A percentile compares a stretch with the other conserved stretches of the same genome.
These are phyloP conservation scores for Biston stratarius DNA, from an alignment of 2,888 invertebrate genomes.

Conservation along the genomic window DNA sequence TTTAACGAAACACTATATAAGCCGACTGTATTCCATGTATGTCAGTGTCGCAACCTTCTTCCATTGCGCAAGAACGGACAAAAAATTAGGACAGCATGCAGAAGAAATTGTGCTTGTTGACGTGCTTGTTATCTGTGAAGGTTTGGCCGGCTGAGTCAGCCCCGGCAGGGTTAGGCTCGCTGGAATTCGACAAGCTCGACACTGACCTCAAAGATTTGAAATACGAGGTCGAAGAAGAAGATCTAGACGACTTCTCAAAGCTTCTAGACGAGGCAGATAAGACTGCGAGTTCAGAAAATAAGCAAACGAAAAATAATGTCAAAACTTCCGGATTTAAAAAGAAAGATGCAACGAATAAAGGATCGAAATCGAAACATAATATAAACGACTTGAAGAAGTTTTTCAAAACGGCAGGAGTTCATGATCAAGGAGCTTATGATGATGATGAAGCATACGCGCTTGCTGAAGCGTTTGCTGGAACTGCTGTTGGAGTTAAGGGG, in stretches of 20 bases:
- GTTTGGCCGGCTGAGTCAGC: constrained; percentile 64
- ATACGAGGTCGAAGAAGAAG: constrained; percentile 71
- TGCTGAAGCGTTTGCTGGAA: constrained; percentile 69
- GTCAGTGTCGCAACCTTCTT: constrained; percentile 85
- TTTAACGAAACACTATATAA: constrained; percentile 75
- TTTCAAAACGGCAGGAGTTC: constrained; percentile 61
- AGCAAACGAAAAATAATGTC: constrained; percentile 50
- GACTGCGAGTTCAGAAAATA: constrained; percentile 31
- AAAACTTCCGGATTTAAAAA: constrained; percentile 66
- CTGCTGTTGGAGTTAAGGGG: constrained; percentile 72
- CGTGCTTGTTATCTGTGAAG: constrained; percentile 57
- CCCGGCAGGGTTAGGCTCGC: constrained; percentile 60
- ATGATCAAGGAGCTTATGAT: constrained; percentile 67
- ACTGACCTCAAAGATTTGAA: constrained; percentile 65
- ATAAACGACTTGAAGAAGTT: constrained; percentile 68
- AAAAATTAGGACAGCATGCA: constrained; percentile 66
- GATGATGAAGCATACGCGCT: constrained; percentile 74
- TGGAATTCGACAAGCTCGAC: constrained; percentile 69
- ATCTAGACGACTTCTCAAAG: constrained; percentile 66
- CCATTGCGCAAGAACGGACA: constrained; percentile 69
- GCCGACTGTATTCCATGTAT: constrained; percentile 72
- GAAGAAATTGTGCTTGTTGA: constrained; percentile 64
- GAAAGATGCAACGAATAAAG: constrained; percentile 62
- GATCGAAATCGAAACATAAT: constrained; percentile 61
- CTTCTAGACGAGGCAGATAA: constrained; percentile 57